phyloP scores from a whole-genome alignment of 2,797 vertebrate genomes.

The Threskiornis aethiopicus region DNA sequence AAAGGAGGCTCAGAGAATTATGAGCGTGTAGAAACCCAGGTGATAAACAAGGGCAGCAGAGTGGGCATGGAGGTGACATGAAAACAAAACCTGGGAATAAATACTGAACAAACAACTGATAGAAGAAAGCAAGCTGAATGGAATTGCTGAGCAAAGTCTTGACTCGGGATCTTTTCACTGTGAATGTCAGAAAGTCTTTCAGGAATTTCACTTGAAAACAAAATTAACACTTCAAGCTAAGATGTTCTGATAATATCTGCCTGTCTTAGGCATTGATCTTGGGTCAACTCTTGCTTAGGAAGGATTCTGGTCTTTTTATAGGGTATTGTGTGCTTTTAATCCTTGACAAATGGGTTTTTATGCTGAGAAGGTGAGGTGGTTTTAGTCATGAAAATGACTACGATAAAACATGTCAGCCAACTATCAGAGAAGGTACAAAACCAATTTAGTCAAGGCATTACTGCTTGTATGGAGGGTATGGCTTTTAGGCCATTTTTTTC shows the following conservation, averaged over 20 bases:
- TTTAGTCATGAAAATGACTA: neutral
- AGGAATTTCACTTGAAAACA: neutral
- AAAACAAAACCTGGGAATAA: conserved; percentile 4
- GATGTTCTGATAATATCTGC: neutral
- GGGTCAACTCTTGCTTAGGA: neutral
- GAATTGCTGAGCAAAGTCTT: neutral
- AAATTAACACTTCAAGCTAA: neutral
- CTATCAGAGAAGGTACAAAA: neutral
- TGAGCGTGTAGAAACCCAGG: neutral
- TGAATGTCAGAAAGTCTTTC: neutral
- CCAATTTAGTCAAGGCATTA: neutral
- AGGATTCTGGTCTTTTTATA: neutral
- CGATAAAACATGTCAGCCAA: neutral
- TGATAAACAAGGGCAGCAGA: conserved; percentile 10
- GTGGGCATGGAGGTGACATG: neutral
- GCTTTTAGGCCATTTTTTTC: neutral
- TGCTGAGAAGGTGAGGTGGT: neutral
- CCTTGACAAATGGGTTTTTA: neutral
- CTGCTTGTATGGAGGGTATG: neutral
- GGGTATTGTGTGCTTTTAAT: neutral
- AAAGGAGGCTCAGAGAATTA: conserved; percentile 9
- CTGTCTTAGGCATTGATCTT: neutral
- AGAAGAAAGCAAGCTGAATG: neutral
- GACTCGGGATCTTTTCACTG: neutral
- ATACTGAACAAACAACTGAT: neutral